Base-by-base conservation (phyloP, 2,888 invertebrate genomes). In the Lamellibrachia columna region DNA sequence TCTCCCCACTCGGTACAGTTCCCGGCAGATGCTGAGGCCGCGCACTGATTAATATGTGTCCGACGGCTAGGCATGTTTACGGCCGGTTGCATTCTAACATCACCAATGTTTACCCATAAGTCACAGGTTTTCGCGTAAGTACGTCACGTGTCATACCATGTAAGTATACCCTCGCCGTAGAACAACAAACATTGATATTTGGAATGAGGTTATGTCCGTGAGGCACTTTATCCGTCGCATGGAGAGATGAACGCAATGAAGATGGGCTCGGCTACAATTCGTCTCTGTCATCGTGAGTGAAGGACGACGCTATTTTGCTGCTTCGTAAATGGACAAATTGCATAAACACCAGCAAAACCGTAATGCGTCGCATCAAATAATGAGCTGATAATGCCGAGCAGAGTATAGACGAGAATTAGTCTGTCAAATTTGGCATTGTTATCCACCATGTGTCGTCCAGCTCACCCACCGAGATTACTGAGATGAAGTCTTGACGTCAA, bases 341-440 rank as follows among this genome's bases (percentile, higher is more conserved):
- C 22, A 75, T 75, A 75, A 75, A 11, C n/a, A 75, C 75, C 75
- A 3, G 75, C 75, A 22, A 75, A 75, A 75, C 75, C 75, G 75
- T 75, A 75, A 75, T 75, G 75, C 75, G 75, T n/a, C 22, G 75
- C 75, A 75, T 75, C 75, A 22, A 75, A 75, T 75, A 75, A 75
- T 75, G 75, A 75, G 3, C 75, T 75, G 75, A 75, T 22, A 75
- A 75, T 75, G 6, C 75, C 22, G 22, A 15, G 75, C n/a, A 75
- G n/a, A 75, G 75, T 75, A 15, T 75, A 75, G 75, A 22, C 22
- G 75, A n/a, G 75, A 75, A 75, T 75, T 75, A 75, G 22, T 75
- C 75, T 75, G 75, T 75, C 75, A 75, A n/a, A 22, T 22, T n/a
- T 75, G 75, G 75, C 15, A 75, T 75, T 75, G 75, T 75, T 75